Evolutionary conservation across 2,797 vertebrate species (phyloP).

Genomic region (Muscicapa comitata): DNA sequence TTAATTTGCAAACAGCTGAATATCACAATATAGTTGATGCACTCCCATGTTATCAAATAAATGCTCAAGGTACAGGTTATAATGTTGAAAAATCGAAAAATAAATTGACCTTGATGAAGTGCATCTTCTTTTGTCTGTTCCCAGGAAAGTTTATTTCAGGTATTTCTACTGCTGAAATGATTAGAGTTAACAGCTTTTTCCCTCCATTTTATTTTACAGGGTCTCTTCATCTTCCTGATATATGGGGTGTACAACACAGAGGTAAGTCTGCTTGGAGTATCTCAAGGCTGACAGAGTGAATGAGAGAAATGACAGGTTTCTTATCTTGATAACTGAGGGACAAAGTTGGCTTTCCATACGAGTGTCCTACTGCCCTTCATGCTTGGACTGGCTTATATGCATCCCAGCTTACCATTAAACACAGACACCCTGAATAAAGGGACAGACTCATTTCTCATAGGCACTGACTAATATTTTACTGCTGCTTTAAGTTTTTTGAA

Average conservation of each 20-base stretch:
- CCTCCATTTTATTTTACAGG: constrained; percentile 86
- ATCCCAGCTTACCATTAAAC: constrained; percentile 97
- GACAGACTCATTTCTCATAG: constrained; percentile 97
- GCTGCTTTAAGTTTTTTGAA: constrained; percentile 92
- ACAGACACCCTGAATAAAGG: constrained; percentile 89
- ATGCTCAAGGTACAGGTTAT: constrained; percentile 77
- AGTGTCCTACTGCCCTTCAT: constrained; percentile 98
- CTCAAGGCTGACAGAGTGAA: constrained; percentile 99
- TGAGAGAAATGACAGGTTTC: constrained; percentile 99
- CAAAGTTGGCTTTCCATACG: constrained; percentile 86
- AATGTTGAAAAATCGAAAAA: constrained; percentile 84
- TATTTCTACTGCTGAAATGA: constrained; percentile 81
- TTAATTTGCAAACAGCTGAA: constrained; percentile 18
- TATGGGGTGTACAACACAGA: constrained; percentile 99
- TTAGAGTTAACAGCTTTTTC: constrained; percentile 81
- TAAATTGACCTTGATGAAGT: constrained; percentile 87
- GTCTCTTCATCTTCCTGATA: constrained; percentile 99
- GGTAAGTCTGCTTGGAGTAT: constrained; percentile 96
- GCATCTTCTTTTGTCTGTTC: constrained; percentile 83
- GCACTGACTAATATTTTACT: constrained; percentile 94
- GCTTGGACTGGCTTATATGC: constrained; percentile 98
- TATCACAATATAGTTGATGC: constrained; percentile 14
- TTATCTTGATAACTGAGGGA: constrained; percentile 91
- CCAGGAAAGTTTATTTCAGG: constrained; percentile 83
- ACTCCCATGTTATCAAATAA: constrained; percentile 66